Evolutionary conservation across 23 tunicate species (phyloP), one percentile per base, ranked within the genome.

Genomic region (Botrylloides violaceus): DNA sequence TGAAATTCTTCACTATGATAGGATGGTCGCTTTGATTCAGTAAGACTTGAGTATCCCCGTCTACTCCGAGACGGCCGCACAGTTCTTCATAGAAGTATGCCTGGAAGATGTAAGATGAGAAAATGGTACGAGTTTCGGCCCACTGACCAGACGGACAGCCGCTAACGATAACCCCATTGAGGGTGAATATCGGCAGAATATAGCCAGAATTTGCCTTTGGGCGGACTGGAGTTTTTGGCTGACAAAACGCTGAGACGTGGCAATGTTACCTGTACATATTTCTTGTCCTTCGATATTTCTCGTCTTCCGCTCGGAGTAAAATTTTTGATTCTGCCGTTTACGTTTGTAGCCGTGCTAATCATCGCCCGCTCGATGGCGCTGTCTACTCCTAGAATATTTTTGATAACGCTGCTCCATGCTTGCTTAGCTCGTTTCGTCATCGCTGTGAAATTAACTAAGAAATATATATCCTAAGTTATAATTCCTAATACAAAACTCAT

Each of bases 331-430:
- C 74, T 68, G 26, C 57, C 74, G 30, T 68, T 39, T 0, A 68
- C 74, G 28, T 68, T 68, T 0, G 58, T 68, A 0, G 74, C 74
- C 25, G 74, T 68, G 15, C 2, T 32, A 0, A 68, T 36, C 74
- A 68, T 68, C 27, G 74, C 74, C 30, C 74, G 43, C 29, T 68
- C 74, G 24, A 68, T 68, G 4, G 74, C 74, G 56, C 58, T 68
- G 2, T 68, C 74, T 7, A 68, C 74, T 38, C 74, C 74, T 12
- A 68, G 74, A 20, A 68, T 43, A 43, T 68, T 39, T 26, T 39
- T 37, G n/a, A 68, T 43, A 0, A 68, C 74, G 58, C 58, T 68
- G 37, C 74, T 68, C 74, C 74, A 68, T 1, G 74, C 74, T 68
- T 68, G 74, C 74, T 68, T 68, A 5, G 74, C 74, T 19, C 74